Conservation (phyloP, 2,888 invertebrate genomes). For the Diarsia dahlii region DNA sequence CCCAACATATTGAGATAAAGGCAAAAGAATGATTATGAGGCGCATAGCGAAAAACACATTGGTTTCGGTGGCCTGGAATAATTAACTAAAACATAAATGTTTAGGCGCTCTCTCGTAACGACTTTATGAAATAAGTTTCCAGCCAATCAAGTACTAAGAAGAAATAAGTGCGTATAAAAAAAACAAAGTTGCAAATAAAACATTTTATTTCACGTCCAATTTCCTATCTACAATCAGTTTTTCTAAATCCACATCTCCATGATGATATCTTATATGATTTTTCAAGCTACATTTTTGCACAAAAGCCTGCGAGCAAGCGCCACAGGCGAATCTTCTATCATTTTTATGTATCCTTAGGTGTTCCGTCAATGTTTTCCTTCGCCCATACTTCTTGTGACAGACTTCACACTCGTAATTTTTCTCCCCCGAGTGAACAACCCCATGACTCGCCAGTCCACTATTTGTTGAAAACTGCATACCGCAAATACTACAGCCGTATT, state of each 20-base stretch:
- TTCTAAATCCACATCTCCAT: slow-evolving; percentile 47
- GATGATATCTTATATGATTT: slow-evolving; percentile 69
- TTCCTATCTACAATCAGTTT: slow-evolving; percentile 60
- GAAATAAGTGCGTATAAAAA: background rate
- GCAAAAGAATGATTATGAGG: too few relatives aligned
- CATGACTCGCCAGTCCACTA: slow-evolving; percentile 38
- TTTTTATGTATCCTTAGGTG: slow-evolving; percentile 74
- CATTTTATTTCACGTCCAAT: slow-evolving; percentile 54
- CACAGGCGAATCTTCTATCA: slow-evolving; percentile 70
- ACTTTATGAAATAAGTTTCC: background rate
- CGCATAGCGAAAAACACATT: too few relatives aligned
- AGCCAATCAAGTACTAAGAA: slow-evolving; percentile 4
- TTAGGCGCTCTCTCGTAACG: background rate
- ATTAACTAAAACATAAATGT: too few relatives aligned
- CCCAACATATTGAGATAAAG: too few relatives aligned
- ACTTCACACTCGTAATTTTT: slow-evolving; percentile 82
- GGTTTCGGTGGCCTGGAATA: too few relatives aligned
- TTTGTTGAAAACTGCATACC: slow-evolving; percentile 53
- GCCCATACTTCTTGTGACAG: slow-evolving; percentile 77
- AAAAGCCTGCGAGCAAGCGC: slow-evolving; percentile 70
- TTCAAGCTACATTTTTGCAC: slow-evolving; percentile 75
- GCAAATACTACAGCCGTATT: slow-evolving; percentile 53
- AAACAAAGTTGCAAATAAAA: background rate
- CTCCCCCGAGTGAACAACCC: slow-evolving; percentile 64
- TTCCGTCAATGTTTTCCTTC: slow-evolving; percentile 68